These are phyloP conservation scores for Spicauda simplicius DNA, from an alignment of 2,888 invertebrate genomes.

Conservation along the genomic window DNA sequence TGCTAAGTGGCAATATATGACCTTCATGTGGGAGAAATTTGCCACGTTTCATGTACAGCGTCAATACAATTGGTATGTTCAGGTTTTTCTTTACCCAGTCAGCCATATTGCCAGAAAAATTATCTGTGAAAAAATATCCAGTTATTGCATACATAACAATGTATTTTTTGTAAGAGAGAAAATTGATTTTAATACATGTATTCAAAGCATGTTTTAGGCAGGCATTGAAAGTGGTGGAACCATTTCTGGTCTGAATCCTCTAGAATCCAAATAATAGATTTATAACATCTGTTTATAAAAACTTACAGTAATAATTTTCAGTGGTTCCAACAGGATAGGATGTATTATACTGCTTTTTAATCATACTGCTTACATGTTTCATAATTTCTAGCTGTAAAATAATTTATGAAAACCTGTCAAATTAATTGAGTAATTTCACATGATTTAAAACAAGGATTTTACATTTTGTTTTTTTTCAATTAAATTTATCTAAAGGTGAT, in stretches of 20 bases:
- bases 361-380: constrained; percentile 52
- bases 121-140: constrained; percentile 55
- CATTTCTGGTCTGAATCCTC: too few species aligned
- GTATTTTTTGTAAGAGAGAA: too few species aligned
- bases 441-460: too few species aligned
- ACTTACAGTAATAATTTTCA: constrained; percentile 63
- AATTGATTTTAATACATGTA: too few species aligned
- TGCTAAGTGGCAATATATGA: constrained; percentile 53
- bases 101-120: constrained; percentile 66
- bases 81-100: constrained; percentile 74
- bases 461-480: too few species aligned
- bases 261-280: too few species aligned
- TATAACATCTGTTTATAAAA: background rate
- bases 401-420: background rate
- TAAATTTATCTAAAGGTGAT: too few species aligned
- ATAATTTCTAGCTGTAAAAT: constrained; percentile 64
- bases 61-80: constrained; percentile 71
- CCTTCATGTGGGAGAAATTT: constrained; percentile 51
- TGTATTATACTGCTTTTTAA: constrained; percentile 51
- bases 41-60: constrained; percentile 59
- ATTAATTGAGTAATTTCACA: too few species aligned
- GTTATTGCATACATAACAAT: too few species aligned
- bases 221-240: too few species aligned
- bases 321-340: constrained; percentile 62
- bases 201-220: too few species aligned